Evolutionary conservation across 92 coral and sea anemone species (phyloP).

Genomic region (Ricordea florida): DNA sequence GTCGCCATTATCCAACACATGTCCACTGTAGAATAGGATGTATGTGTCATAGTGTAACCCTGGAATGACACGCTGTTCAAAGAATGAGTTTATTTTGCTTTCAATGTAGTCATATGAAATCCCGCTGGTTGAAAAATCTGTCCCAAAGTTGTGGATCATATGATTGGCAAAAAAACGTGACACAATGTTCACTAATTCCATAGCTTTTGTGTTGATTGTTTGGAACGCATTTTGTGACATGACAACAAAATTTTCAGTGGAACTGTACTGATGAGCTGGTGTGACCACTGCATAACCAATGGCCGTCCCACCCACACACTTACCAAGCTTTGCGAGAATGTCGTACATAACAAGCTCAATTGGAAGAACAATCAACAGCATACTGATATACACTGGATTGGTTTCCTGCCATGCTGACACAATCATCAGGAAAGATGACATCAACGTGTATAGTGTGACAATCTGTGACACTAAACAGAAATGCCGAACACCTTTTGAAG

Average conservation of each 20-base stretch:
- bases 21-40: constrained; percentile 95
- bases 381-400: constrained; percentile 80
- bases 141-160: constrained; percentile 94
- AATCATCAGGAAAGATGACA: constrained; percentile 71
- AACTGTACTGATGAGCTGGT: constrained; percentile 85
- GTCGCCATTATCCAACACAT: constrained; percentile 83
- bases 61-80: constrained; percentile 87
- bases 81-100: constrained; percentile 80
- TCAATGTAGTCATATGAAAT: constrained; percentile 76
- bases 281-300: constrained; percentile 96
- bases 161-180: constrained; percentile 91
- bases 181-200: constrained; percentile 77
- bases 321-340: constrained; percentile 88
- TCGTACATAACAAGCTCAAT: constrained; percentile 84
- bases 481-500: constrained; percentile 92
- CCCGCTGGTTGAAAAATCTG: constrained; percentile 96
- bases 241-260: constrained; percentile 71
- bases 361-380: constrained; percentile 84
- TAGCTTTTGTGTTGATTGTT: constrained; percentile 75
- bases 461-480: constrained; percentile 93
- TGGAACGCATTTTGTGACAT: constrained; percentile 85
- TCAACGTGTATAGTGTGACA: constrained; percentile 78
- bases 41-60: constrained; percentile 93
- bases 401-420: constrained; percentile 87
- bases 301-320: constrained; percentile 97